Evolutionary conservation across 37 sponge, comb jelly and placozoan species (phyloP), one percentile per base, ranked within the genome.

Genomic region (Theonella swinhoei): DNA sequence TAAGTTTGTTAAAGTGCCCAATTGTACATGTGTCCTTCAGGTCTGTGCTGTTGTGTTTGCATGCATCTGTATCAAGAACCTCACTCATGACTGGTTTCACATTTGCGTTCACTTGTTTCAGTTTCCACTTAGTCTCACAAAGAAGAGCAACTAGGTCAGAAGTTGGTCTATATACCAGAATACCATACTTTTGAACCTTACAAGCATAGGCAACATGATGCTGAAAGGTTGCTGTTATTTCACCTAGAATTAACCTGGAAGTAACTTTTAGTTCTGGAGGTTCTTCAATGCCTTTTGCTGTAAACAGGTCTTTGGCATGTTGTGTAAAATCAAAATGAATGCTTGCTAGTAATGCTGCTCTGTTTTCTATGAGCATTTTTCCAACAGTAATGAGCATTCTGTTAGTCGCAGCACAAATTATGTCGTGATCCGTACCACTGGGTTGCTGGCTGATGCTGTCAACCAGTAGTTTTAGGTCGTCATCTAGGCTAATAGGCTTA

Each of bases 131-230:
- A 61, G 43, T 19, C 41, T 75, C 35, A 60, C 33, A 24, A 7
- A 59, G 23, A 61, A 61, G n/a, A 4, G 33, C 2, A 7, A 77
- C 39, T 30, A 77, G 29, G 80, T 79, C 80, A 61, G 80, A 3
- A 3, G 34, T 65, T 33, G 80, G 80, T 4, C 80, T 39, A 66
- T 79, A 79, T 9, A 79, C 17, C 2, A 79, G 39, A 37, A 68
- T 79, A 9, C 80, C 80, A 66, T 79, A 79, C 68, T 79, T 79
- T 28, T 29, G 61, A 30, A 59, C 78, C 36, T 4, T 54, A 29
- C 78, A 77, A 30, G 62, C 33, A 28, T 39, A 79, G n/a, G 39
- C 40, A 20, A 79, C 37, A 40, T 79, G 80, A 22, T 79, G 80
- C 23, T 37, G 28, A 40, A 79, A 30, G 64, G 29, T 32, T 39